Evolutionary conservation across 2,888 invertebrate genomes (phyloP).

Genomic region (Euzetes globulus): DNA sequence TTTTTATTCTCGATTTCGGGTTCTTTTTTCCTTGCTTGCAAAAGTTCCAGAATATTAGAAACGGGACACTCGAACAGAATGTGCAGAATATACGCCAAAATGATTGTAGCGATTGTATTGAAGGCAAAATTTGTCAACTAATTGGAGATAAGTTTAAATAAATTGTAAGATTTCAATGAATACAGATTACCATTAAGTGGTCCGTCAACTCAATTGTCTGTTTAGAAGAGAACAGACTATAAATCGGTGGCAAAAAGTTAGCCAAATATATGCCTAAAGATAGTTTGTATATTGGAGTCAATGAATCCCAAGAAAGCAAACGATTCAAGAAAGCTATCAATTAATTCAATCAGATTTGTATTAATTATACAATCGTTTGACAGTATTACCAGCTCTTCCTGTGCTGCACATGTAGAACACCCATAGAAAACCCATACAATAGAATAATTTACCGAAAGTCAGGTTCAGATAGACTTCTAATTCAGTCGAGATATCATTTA

Average conservation of each 20-base stretch:
- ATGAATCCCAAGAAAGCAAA: background rate
- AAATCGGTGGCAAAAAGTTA: conserved; percentile 26
- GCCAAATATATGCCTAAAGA: conserved; percentile 25
- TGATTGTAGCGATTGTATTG: conserved; percentile 13
- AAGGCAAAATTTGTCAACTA: conserved; percentile 16
- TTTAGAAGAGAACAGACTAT: background rate
- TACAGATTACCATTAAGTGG: conserved; percentile 5
- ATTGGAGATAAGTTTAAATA: background rate
- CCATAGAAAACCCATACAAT: conserved; percentile 29
- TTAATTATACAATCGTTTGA: background rate
- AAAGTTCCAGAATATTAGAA: conserved; percentile 16
- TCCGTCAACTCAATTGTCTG: background rate
- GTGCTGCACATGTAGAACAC: conserved; percentile 31
- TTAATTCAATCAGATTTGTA: background rate
- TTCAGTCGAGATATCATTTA: conserved; percentile 21
- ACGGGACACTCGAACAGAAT: conserved; percentile 29
- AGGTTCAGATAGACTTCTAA: conserved; percentile 31
- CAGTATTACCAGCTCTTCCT: conserved; percentile 4
- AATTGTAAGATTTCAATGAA: background rate
- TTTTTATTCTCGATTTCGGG: too few species aligned
- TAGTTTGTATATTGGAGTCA: conserved; percentile 27
- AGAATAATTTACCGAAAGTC: conserved; percentile 32
- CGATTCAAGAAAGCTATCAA: conserved; percentile 9
- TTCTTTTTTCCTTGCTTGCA: background rate
- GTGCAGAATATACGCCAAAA: conserved; percentile 28